Evolutionary conservation across 2,113 vertebrate genomes (phyloP), one percentile per base, ranked within the genome.

Genomic region (Vidua chalybeata): DNA sequence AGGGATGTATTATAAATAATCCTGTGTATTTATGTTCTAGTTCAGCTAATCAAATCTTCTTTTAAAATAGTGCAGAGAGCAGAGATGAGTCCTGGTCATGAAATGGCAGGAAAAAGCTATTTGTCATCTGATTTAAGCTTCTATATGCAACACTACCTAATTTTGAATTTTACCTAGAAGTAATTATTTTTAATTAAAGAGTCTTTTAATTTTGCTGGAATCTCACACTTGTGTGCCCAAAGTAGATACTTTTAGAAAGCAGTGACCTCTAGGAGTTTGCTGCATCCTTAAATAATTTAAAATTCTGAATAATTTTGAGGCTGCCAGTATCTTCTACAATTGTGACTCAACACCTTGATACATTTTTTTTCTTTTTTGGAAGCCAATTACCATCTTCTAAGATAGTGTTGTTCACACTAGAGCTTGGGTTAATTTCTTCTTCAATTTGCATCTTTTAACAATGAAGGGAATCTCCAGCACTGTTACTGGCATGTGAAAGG

Each of bases 371-470:
- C 1, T 46, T 41, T 67, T 80, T 83, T 87, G 63, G 26, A 93
- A 91, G 13, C 18, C 30, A 64, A 2, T 63, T 78, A 10, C 22
- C 14, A 4, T 93, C 11, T 88, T 76, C 54, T 54, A 64, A 69
- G 75, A 82, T 71, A 55, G 33, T n/a, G 48, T n/a, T 69, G 26
- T 80, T 95, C 77, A 82, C 35, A 74, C 63, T 81, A 64, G 41
- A 69, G 17, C 27, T 89, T 87, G 28, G 33, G 64, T 93, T 96
- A 87, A 74, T 95, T 94, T 90, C 49, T 69, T 87, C 27, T 84
- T 94, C 63, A 94, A 28, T 75, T 93, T 90, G 26, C 59, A 92
- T 84, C 77, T 93, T 91, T 67, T 73, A 45, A 24, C 45, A 45
- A 55, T 37, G 76, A 62, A 79, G 31, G 48, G 54, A 52, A 46